Evolutionary conservation across 35 echinoderm and acorn worm genomes (phyloP), one percentile per base, ranked within the genome.

Genomic region (Apostichopus parvimensis): DNA sequence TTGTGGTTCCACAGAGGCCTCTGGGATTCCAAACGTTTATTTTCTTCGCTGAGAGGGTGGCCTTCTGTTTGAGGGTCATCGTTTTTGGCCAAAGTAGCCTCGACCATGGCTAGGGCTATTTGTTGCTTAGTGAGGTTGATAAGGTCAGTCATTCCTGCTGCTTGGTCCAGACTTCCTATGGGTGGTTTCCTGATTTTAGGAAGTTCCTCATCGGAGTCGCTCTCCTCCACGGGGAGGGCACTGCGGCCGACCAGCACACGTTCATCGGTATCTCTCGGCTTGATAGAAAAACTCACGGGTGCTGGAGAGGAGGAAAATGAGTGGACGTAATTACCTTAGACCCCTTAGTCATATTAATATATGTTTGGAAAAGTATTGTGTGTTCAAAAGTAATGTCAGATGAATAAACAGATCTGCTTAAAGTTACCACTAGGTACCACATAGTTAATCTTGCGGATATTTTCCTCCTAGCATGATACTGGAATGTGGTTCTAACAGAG

Each of bases 281-380:
- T 99, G 60, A 99, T 99, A 79, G 97, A 95, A 62, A 99, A 99
- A 73, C 93, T 93, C 73, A 99, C 95, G 82, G 97, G 93, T 57
- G 88, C 97, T 98, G 86, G 5, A 53, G 21, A 82, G 17, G 55
- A 57, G 52, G 6, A 17, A 25, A 25, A 45, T 45, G 34, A 45
- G 34, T 45, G 34, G 9, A 9, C 5, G 8, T 0, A 22, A 78
- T 24, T 12, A 9, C 20, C 20, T 17, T 54, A 94, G 60, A 15
- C 87, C 68, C 28, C 93, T 85, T 78, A 9, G 8, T 78, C 8
- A 22, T 78, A 28, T 45, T 12, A 1, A 78, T 23, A 9, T 17
- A 8, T 1, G 77, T 9, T 78, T 9, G 10, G 34, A 9, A 78
- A 22, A 17, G 34, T 61, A 12, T 61, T 61, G 7, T 61, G 58